Conservation (phyloP, 2,113 vertebrate genomes). For the Saguinus midas region DNA sequence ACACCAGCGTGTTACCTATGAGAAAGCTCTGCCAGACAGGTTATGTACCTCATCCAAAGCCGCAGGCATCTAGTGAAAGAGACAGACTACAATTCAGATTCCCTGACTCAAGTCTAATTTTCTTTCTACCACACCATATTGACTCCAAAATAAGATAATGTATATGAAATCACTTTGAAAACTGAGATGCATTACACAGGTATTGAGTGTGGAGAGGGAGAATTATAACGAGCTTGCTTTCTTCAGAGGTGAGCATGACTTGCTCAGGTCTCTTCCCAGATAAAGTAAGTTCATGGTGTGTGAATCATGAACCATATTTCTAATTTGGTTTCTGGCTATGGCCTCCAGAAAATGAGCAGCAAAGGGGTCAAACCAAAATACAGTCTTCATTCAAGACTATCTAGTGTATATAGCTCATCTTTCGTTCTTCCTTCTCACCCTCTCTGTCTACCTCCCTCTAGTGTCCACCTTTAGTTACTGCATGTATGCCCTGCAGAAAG, state of each 20-base stretch:
- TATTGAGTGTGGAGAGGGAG: background rate
- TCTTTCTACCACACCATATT: constrained; percentile 66
- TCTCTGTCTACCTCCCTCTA: constrained; percentile 39
- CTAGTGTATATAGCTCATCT: rapidly evolving
- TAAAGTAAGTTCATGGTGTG: background rate
- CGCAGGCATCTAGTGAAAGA: background rate
- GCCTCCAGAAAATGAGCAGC: constrained; percentile 48
- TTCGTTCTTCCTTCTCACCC: background rate
- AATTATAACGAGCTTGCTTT: constrained; percentile 37
- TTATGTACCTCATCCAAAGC: constrained; percentile 65
- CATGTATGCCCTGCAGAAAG: background rate
- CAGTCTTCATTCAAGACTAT: constrained; percentile 6
- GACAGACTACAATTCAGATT: constrained; percentile 53
- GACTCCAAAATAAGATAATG: constrained; percentile 75
- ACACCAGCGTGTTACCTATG: background rate
- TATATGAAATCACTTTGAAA: constrained; percentile 70
- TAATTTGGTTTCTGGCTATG: constrained; percentile 18
- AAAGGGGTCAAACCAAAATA: background rate
- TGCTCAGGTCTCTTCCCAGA: constrained; percentile 29
- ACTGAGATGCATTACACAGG: constrained; percentile 45
- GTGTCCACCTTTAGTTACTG: background rate
- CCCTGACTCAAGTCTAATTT: constrained; percentile 60
- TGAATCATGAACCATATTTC: constrained; percentile 31
- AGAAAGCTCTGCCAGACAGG: constrained; percentile 41
- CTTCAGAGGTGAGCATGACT: background rate